Percentiles rank a stretch among this genome's conserved stretches.
Conservation (phyloP, 2,113 vertebrate species). For the Ornithorhynchus anatinus region DNA sequence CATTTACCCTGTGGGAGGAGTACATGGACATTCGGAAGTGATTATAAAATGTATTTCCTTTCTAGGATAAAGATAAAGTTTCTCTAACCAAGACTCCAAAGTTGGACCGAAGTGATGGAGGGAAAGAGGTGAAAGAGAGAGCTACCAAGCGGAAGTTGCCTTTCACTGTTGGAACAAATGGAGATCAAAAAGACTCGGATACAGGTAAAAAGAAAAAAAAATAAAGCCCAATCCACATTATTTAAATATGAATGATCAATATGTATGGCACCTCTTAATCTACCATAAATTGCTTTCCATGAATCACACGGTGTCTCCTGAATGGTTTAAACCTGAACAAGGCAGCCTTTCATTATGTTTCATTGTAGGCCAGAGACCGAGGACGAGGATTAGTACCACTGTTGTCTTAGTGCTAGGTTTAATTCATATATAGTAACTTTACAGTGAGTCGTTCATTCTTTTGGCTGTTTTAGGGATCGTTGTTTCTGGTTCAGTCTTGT, state of each 20-base stretch:
- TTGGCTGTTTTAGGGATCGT: not conserved
- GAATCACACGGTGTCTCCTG: not conserved
- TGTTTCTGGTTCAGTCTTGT: not conserved
- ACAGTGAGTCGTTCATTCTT: not conserved
- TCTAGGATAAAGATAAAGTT: constrained; percentile 97
- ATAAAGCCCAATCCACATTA: no score
- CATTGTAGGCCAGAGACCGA: not conserved
- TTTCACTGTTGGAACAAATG: constrained; percentile 97
- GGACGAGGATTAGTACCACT: not conserved
- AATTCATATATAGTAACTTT: not conserved
- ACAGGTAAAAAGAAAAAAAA: constrained; percentile 76
- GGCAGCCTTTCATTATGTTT: not conserved
- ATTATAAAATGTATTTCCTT: constrained; percentile 45
- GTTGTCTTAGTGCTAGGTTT: not conserved
- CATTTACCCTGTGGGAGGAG: not conserved
- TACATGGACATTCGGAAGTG: constrained; percentile 15
- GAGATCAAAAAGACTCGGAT: constrained; percentile 99
- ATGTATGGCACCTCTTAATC: not conserved
- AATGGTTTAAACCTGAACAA: not conserved
- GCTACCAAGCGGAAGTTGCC: constrained; percentile 95
- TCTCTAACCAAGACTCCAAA: constrained; percentile 98
- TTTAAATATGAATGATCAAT: not conserved
- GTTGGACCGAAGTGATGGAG: constrained; percentile 94
- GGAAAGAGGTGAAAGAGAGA: constrained; percentile 99
- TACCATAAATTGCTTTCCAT: not conserved